A percentile compares a stretch with the other conserved stretches of the same genome.
phyloP scores from a whole-genome alignment of 2,888 invertebrate genomes.

The Pseudococcus longispinus region DNA sequence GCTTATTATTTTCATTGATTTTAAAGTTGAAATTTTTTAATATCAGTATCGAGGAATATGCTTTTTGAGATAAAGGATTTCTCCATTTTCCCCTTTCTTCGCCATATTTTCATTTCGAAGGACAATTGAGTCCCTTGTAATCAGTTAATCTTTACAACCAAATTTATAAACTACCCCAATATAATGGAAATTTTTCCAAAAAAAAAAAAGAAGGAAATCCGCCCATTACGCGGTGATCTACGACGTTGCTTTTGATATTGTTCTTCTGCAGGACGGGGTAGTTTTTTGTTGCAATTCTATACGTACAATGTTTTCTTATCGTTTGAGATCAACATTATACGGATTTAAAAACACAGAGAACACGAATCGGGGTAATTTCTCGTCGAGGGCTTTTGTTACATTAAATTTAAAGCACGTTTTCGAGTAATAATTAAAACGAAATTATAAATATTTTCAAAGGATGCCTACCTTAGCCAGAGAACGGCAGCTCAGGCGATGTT shows the following conservation, averaged over 20 bases:
- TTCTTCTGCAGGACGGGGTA: neutral
- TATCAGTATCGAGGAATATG: too few species aligned
- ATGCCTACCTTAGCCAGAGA: neutral
- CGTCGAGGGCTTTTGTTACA: conserved; percentile 20
- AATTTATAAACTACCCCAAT: too few species aligned
- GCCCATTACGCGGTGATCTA: too few species aligned
- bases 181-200: too few species aligned
- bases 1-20: too few species aligned
- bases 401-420: conserved; percentile 3
- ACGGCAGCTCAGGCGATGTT: neutral
- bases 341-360: neutral
- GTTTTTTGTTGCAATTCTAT: neutral
- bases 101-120: too few species aligned
- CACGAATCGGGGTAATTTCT: neutral
- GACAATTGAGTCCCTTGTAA: too few species aligned
- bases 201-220: too few species aligned
- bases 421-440: conserved; percentile 28
- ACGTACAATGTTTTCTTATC: conserved; percentile 13
- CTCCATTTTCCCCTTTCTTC: too few species aligned
- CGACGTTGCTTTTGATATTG: neutral
- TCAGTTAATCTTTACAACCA: too few species aligned
- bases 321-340: neutral
- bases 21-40: too few species aligned
- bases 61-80: too few species aligned
- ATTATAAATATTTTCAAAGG: conserved; percentile 30